Evolutionary conservation across 2,113 vertebrate genomes (phyloP), one percentile per base, ranked within the genome.

Genomic region (Elanus axillaris): DNA sequence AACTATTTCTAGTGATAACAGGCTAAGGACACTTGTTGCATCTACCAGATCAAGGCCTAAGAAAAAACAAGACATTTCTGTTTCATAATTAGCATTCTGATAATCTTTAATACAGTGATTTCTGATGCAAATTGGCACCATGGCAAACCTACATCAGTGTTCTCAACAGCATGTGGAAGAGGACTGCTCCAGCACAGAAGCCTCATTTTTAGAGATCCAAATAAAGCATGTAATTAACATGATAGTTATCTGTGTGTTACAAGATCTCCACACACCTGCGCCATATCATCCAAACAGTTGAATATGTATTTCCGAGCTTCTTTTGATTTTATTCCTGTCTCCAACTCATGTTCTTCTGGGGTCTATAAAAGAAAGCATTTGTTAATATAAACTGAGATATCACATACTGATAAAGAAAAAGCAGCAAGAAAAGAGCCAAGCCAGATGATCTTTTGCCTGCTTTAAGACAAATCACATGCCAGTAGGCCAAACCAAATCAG

Each of bases 251-350:
- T n/a, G 69, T 12, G 26, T 66, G 60, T 11, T 74, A 22, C 50
- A 16, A 77, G 72, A 27, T 17, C 31, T 52, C 66, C 73, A 92
- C 96, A 96, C 86, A 99, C 99, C 99, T 99, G 99, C 96, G 99
- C 99, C 99, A 99, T 99, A 90, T 99, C 99, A 98, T 99, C 99
- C 84, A 99, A 98, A 98, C 99, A 99, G 97, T 99, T 99, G 91
- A 99, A 99, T 96, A 99, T 99, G 78, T 99, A 99, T 97, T 99
- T 99, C 89, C 99, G 98, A 67, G 99, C 99, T 97, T 99, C 99
- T 97, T 99, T 99, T 43, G 99, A 99, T 98, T 99, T 99, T 95
- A 99, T 99, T 92, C 99, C 99, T 93, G 99, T 99, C 96, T 99
- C 99, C 56, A 99, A 98, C 98, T 99, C 99, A 60, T 99, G 99